Evolutionary conservation across 2,888 invertebrate genomes (phyloP), one percentile per base, ranked within the genome.

Genomic region (Frankliniella intonsa): DNA sequence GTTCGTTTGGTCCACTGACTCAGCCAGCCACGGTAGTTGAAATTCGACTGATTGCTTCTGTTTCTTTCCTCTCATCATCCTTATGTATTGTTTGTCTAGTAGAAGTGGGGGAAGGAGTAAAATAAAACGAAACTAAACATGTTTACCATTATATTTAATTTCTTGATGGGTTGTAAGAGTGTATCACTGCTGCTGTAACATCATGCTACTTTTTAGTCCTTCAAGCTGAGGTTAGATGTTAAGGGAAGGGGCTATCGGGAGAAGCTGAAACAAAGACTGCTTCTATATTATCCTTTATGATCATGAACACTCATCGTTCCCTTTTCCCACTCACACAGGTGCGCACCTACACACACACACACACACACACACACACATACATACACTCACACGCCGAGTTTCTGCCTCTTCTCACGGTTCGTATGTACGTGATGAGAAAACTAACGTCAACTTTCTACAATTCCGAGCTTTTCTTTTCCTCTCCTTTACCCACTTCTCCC

Each of bases 401-500:
- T 76, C 69, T 76, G 69, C 69, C 69, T 11, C 69, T 76, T 76
- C 25, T 25, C 69, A 55, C 25, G 69, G n/a, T 25, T 76, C 25
- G 69, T 76, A 25, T 76, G 10, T 76, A 76, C 69, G 69, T 25
- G 69, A 76, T 76, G 69, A 76, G 69, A 76, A 22, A 76, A 76
- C 69, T 76, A 76, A 76, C 69, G 22, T 76, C 25, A 76, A 76
- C 69, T 22, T 76, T 76, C 69, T 76, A 22, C 69, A 22, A 76
- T 76, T 25, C 69, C 25, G 69, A 76, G n/a, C 69, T 76, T 76
- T 55, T 76, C 69, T 25, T 76, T 25, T 25, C 69, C 25, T 22
- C 25, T 25, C 69, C 69, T 17, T 3, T 62, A n/a, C 14, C 62
- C n/a, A 38, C n/a, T n/a, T 69, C 22, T 69, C n/a, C n/a, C n/a